A percentile compares a stretch with the other conserved stretches of the same genome.
These are phyloP conservation scores for Platorchestia sp. DNA, from an alignment of 1,140 invertebrate species.

Conservation along the genomic window DNA sequence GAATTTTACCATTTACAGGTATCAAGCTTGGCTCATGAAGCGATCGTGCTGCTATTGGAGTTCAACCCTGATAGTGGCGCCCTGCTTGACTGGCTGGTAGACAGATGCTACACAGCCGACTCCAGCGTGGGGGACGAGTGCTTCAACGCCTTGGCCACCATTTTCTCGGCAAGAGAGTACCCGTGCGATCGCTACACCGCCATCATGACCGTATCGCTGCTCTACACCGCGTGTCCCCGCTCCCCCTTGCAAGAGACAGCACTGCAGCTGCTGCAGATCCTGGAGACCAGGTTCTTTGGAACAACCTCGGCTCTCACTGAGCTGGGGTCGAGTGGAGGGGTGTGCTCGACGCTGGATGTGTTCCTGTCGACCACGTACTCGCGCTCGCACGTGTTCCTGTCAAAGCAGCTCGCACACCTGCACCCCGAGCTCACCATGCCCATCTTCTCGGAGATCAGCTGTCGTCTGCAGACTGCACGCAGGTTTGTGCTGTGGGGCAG, in stretches of 20 bases:
- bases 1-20: constrained; percentile 77
- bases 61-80: constrained; percentile 95
- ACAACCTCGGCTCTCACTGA: constrained; percentile 75
- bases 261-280: constrained; percentile 90
- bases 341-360: constrained; percentile 65
- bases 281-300: constrained; percentile 96
- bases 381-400: constrained; percentile 91
- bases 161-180: constrained; percentile 97
- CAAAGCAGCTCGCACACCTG: constrained; percentile 89
- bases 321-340: constrained; percentile 59
- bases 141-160: constrained; percentile 93
- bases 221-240: constrained; percentile 94
- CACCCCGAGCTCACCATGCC: constrained; percentile 98
- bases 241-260: constrained; percentile 93
- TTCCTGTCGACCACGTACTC: constrained; percentile 75
- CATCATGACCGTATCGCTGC: constrained; percentile 95
- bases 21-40: constrained; percentile 91
- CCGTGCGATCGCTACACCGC: constrained; percentile 98
- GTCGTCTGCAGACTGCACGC: constrained; percentile 94
- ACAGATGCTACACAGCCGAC: constrained; percentile 94
- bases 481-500: constrained; percentile 72
- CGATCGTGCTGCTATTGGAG: constrained; percentile 92
- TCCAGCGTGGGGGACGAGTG: constrained; percentile 93
- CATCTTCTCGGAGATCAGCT: constrained; percentile 99
- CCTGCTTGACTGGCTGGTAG: constrained; percentile 96